Conservation (phyloP, 2,113 vertebrate genomes). For the Stigmatopora argus region DNA sequence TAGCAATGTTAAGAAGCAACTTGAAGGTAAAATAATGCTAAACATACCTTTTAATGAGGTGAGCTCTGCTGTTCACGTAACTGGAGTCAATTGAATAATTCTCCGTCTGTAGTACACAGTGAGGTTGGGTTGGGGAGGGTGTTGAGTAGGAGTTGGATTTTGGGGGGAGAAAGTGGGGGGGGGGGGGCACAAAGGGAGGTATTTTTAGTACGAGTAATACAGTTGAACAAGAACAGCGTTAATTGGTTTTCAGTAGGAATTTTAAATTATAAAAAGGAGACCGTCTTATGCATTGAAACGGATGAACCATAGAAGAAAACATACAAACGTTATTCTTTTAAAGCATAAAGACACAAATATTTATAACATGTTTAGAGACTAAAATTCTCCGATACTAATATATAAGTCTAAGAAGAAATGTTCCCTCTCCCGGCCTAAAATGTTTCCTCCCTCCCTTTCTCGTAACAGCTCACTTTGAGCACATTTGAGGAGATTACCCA, state of each 20-base stretch:
- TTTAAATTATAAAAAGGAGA: constrained; percentile 73
- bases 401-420: constrained; percentile 23
- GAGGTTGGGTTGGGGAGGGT: constrained; percentile 24
- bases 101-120: constrained; percentile 83
- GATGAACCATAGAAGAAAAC: constrained; percentile 1
- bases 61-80: constrained; percentile 98
- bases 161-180: constrained; percentile 41
- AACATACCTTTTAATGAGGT: constrained; percentile 99
- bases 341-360: constrained; percentile 61
- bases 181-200: constrained; percentile 55
- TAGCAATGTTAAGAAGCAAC: constrained; percentile 59
- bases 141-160: constrained; percentile 41
- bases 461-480: constrained; percentile 51
- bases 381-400: constrained; percentile 48
- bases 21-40: constrained; percentile 61
- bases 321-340: constrained; percentile 44
- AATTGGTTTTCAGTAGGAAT: constrained; percentile 75
- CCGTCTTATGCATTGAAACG: constrained; percentile 36
- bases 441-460: constrained; percentile 10
- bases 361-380: constrained; percentile 69
- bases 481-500: constrained; percentile 51
- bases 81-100: constrained; percentile 98
- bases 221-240: constrained; percentile 68
- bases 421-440: constrained; percentile 16
- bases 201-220: constrained; percentile 68